phyloP scores from a whole-genome alignment of 2,888 invertebrate genomes.

The Hecatera dysodea region DNA sequence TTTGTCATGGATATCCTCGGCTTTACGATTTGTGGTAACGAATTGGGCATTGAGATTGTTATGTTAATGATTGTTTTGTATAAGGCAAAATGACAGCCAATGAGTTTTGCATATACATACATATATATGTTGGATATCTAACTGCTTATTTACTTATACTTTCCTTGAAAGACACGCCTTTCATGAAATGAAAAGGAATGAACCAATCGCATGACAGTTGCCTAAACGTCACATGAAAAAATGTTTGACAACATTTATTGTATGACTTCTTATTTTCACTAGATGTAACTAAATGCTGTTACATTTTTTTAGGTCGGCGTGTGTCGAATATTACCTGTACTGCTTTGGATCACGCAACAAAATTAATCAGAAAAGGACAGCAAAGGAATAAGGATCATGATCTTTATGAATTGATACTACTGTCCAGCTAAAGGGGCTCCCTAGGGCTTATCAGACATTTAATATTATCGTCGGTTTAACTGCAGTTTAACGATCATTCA shows the following conservation, averaged over 20 bases:
- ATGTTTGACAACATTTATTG: too few species aligned
- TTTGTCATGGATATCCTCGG: slow-evolving; percentile 53
- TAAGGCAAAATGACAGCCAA: background rate
- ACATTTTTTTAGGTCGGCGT: too few species aligned
- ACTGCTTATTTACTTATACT: background rate
- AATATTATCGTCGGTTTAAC: slow-evolving; percentile 70
- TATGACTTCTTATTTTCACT: too few species aligned
- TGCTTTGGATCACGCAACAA: background rate
- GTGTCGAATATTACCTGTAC: too few species aligned
- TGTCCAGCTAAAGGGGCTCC: background rate
- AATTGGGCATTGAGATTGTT: slow-evolving; percentile 32
- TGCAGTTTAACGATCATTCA: slow-evolving; percentile 82
- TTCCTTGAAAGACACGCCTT: background rate
- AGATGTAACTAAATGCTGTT: too few species aligned
- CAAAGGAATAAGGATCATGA: background rate
- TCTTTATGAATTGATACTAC: background rate
- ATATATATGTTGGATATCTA: background rate
- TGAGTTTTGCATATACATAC: background rate
- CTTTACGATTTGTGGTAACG: slow-evolving; percentile 27
- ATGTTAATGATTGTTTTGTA: background rate
- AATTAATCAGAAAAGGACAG: background rate
- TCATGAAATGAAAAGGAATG: too few species aligned
- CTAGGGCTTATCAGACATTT: slow-evolving; percentile 51
- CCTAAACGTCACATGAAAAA: too few species aligned
- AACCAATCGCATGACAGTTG: too few species aligned